These are phyloP conservation scores for Megalonaias nervosa DNA, from an alignment of 1,140 invertebrate genomes.

Conservation along the genomic window DNA sequence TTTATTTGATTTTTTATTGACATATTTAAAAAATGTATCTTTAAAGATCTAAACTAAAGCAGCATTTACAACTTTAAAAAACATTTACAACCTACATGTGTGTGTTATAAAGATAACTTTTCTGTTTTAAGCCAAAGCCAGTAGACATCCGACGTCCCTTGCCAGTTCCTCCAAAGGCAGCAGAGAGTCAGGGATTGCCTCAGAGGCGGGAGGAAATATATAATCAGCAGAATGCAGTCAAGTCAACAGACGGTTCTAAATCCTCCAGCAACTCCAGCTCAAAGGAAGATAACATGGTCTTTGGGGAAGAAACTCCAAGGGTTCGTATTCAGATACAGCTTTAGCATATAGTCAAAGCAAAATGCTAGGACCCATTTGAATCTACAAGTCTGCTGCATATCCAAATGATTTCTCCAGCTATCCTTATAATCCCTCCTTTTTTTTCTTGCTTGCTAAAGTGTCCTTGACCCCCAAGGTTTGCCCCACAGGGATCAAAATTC, in stretches of 20 bases:
- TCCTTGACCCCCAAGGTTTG: no score
- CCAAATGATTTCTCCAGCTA: no score
- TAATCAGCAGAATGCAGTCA: constrained; percentile 21
- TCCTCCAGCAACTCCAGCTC: constrained; percentile 60
- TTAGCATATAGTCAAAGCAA: no score
- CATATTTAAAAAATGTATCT: no score
- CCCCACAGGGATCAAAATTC: no score
- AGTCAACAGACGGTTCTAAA: constrained; percentile 31
- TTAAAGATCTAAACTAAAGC: no score
- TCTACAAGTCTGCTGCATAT: no score
- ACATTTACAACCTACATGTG: no score
- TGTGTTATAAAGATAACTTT: background rate
- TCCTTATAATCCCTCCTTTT: no score
- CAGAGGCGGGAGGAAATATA: constrained; percentile 31
- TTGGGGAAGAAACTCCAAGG: constrained; percentile 57
- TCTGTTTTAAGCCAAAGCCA: constrained; percentile 43
- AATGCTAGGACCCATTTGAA: no score
- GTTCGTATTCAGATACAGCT: constrained; percentile 34
- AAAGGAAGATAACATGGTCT: constrained; percentile 48
- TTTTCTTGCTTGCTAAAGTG: no score
- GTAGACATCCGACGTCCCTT: constrained; percentile 53
- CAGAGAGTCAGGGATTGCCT: constrained; percentile 53
- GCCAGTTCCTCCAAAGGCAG: constrained; percentile 53
- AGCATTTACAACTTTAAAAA: background rate
- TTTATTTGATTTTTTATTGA: no score